Conservation (phyloP, 2,797 vertebrate genomes). For the Moxostoma hubbsi region DNA sequence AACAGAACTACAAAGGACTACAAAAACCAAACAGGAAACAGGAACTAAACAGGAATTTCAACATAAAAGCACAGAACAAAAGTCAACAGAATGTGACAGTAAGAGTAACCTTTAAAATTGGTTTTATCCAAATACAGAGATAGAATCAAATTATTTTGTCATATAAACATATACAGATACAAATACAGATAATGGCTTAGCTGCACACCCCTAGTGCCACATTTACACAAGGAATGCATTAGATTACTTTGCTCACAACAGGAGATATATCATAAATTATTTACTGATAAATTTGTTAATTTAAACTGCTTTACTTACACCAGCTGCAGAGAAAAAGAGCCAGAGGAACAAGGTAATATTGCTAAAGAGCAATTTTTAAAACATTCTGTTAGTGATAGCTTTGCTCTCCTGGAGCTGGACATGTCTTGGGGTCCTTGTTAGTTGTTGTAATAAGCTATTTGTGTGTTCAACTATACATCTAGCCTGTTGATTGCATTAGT, state of each 20-base stretch:
- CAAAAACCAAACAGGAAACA: no score
- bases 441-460: conserved; percentile 39
- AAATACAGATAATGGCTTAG: no score
- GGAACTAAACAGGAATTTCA: no score
- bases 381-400: conserved; percentile 37
- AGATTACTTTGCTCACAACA: conserved; percentile 41
- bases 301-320: conserved; percentile 51
- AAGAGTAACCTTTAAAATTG: no score
- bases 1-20: no score
- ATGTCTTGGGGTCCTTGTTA: conserved; percentile 26
- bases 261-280: conserved; percentile 57
- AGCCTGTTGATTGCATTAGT: conserved; percentile 18
- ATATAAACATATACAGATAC: no score
- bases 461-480: conserved; percentile 16
- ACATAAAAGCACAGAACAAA: no score
- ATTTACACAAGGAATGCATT: background rate
- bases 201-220: background rate
- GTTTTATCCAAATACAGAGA: no score
- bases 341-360: conserved; percentile 25
- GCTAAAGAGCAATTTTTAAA: conserved; percentile 48
- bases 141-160: no score
- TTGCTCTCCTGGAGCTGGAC: background rate
- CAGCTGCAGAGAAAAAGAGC: conserved; percentile 12
- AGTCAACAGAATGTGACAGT: no score
- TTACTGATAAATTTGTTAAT: conserved; percentile 57